Base-by-base conservation (phyloP, 1,140 invertebrate genomes). In the Tyrophagus putrescentiae region DNA sequence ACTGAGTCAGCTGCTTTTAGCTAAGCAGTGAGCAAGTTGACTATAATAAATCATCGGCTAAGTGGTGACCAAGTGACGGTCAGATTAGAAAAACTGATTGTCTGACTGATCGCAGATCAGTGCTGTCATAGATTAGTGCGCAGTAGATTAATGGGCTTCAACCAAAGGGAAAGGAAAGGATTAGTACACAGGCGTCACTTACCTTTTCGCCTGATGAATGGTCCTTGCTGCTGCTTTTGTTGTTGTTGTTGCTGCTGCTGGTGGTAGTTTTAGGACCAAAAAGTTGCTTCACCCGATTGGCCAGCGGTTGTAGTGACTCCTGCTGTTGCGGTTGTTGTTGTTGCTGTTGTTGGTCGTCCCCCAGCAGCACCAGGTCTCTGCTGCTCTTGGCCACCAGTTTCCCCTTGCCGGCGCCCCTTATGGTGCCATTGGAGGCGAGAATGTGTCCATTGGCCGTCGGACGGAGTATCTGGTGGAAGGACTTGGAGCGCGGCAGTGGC, bases 401-500 rank as follows among this genome's bases (percentile, higher is more conserved):
- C 21, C 33, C 28, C 16, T 31, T 6, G 11, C 56, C 33, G n/a
- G 57, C 50, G 16, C 56, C 63, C 28, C 63, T 34, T 32, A 62
- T 59, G 3, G 60, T 64, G 13, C 60, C 63, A 45, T 63, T 63
- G 18, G 36, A 16, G 3, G 53, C 42, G 1, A 64, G 27, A 16
- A 64, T 64, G 4, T 64, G n/a, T 41, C 56, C 63, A 52, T 62
- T 62, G 13, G 52, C 34, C 6, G 60, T 82, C 76, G 56, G 77
- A 72, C 27, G 83, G 79, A 72, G 45, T 9, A 63, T 60, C n/a
- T 63, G 62, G 50, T 63, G 57, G 50, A 63, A 63, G 6, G 57
- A 60, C 28, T 63, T 61, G 16, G 62, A 63, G 29, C 62, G 42
- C 32, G 62, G 62, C 25, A 63, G 27, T 23, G 57, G 62, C 25